Percentiles rank a stretch among this genome's conserved stretches.
These are phyloP conservation scores for Tarsius wallacei DNA, from an alignment of 2,797 vertebrate species.

Conservation along the genomic window DNA sequence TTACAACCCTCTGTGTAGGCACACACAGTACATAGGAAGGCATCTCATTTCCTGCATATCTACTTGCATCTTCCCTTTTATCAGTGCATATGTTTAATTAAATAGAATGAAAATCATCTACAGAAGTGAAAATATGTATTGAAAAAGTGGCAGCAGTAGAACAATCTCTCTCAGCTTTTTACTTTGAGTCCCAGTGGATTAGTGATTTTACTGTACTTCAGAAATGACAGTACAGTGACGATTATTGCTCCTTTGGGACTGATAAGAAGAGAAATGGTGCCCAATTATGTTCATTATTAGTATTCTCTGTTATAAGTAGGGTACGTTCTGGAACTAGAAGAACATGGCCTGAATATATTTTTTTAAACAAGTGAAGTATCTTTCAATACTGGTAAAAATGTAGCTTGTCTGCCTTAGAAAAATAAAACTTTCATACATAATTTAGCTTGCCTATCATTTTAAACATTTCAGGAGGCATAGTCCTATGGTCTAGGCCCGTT, in stretches of 20 bases:
- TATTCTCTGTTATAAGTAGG: conserved; percentile 78
- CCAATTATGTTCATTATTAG: conserved; percentile 86
- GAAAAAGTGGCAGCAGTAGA: conserved; percentile 73
- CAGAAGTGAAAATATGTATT: conserved; percentile 57
- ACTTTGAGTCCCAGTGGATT: conserved; percentile 73
- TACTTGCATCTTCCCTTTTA: not conserved
- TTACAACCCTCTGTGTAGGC: not conserved
- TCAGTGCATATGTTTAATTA: conserved; percentile 75
- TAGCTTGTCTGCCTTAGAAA: conserved; percentile 73
- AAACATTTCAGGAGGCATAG: conserved; percentile 17
- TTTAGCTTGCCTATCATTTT: conserved; percentile 72
- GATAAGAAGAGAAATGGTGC: conserved; percentile 81
- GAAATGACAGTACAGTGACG: conserved; percentile 83
- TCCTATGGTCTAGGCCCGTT: conserved; percentile 29
- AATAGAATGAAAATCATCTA: conserved; percentile 61
- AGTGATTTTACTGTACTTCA: conserved; percentile 80
- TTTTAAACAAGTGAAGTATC: conserved; percentile 84
- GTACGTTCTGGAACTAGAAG: conserved; percentile 78
- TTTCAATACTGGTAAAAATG: conserved; percentile 71
- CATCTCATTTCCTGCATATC: not conserved
- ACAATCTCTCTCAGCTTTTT: conserved; percentile 79
- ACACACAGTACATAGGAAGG: not conserved
- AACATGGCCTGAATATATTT: conserved; percentile 67
- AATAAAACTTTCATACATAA: conserved; percentile 58
- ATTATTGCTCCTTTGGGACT: conserved; percentile 85